Conservation (phyloP, 2,888 invertebrate species). For the Tinea semifulvella region DNA sequence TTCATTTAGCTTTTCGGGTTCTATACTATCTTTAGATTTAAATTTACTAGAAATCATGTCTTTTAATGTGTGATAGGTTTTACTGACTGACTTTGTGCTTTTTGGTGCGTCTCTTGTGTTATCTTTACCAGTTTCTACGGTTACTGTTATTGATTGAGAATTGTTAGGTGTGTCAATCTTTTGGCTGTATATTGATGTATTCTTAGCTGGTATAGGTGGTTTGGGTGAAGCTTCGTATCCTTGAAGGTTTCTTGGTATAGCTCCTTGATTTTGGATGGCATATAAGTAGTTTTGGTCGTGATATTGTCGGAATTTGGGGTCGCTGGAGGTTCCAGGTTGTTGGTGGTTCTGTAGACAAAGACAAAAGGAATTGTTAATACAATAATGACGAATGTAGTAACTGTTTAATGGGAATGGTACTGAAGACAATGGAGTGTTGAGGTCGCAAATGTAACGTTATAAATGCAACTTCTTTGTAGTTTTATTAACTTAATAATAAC, state of each 20-base stretch:
- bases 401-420: conserved; percentile 5
- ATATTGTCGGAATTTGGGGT: conserved; percentile 51
- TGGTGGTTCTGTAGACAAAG: conserved; percentile 44
- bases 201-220: conserved; percentile 60
- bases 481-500: too few relatives aligned
- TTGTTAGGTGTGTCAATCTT: conserved; percentile 49
- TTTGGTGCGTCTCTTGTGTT: conserved; percentile 64
- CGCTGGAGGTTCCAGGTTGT: conserved; percentile 59
- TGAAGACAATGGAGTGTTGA: conserved; percentile 7
- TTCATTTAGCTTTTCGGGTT: conserved; percentile 60
- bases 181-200: conserved; percentile 30
- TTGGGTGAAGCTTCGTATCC: conserved; percentile 48
- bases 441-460: conserved; percentile 7
- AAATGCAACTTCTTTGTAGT: not conserved
- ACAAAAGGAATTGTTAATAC: not conserved
- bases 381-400: conserved; percentile 7
- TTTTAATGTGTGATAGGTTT: conserved; percentile 84
- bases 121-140: conserved; percentile 69
- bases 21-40: conserved; percentile 69
- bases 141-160: conserved; percentile 62
- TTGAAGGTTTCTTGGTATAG: conserved; percentile 45
- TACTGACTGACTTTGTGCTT: conserved; percentile 73
- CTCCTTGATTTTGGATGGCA: conserved; percentile 51
- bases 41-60: conserved; percentile 85
- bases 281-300: conserved; percentile 63